phyloP scores from a whole-genome alignment of 2,113 vertebrate genomes.

The Pituophis catenifer region DNA sequence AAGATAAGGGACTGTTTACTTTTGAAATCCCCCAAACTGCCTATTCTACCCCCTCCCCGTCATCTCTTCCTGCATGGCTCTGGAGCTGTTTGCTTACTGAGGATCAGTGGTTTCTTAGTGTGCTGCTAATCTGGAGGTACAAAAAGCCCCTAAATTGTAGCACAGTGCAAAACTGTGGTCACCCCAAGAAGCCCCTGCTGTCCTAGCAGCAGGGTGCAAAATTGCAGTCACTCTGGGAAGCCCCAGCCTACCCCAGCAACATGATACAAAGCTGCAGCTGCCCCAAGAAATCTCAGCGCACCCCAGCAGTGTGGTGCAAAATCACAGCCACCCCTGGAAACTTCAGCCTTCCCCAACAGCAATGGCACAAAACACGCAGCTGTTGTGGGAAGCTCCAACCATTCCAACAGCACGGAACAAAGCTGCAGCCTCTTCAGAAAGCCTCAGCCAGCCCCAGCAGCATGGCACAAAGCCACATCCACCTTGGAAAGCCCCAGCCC shows the following conservation, averaged over 20 bases:
- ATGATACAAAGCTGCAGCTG: background rate
- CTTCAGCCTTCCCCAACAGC: background rate
- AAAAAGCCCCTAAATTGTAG: background rate
- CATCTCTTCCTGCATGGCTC: background rate
- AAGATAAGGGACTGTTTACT: background rate
- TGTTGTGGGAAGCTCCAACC: background rate
- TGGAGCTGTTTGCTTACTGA: background rate
- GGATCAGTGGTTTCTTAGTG: background rate
- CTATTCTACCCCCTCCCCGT: background rate
- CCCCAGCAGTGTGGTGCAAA: background rate
- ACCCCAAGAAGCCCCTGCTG: background rate
- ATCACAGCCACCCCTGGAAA: background rate
- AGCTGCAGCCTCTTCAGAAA: background rate
- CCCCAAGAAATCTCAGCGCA: background rate
- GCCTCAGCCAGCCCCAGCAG: background rate
- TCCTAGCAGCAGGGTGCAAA: background rate
- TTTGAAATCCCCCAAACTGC: background rate
- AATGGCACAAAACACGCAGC: background rate
- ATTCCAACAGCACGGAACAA: background rate
- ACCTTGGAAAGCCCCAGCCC: background rate
- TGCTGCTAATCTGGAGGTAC: background rate
- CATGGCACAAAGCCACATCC: background rate
- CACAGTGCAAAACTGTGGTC: background rate
- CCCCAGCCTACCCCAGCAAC: background rate
- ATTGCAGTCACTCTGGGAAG: background rate